Percentiles rank a stretch among this genome's conserved stretches.
These are phyloP conservation scores for Parus major DNA, from an alignment of 2,113 vertebrate genomes.

Conservation along the genomic window DNA sequence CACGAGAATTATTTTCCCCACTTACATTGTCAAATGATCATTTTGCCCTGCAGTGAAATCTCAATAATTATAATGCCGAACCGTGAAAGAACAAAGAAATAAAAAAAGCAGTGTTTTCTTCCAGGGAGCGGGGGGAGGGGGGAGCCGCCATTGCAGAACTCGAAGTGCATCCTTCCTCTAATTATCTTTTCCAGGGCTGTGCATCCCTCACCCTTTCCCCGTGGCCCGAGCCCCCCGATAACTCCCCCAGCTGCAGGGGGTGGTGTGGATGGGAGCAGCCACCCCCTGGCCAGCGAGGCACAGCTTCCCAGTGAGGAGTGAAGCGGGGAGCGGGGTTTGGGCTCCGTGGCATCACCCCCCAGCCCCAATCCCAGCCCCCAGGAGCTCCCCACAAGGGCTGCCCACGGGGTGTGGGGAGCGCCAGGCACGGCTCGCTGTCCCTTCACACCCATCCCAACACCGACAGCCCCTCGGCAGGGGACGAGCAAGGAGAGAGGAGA, in stretches of 20 bases:
- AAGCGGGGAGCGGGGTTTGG: fast-evolving
- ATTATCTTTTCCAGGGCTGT: not conserved
- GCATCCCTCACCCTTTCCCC: not conserved
- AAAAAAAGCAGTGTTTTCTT: slow-evolving; percentile 22
- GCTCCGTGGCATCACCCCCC: fast-evolving
- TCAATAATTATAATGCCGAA: slow-evolving; percentile 60
- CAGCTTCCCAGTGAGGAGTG: fast-evolving
- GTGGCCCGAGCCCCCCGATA: fast-evolving
- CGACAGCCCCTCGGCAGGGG: not conserved
- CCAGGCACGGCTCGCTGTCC: fast-evolving
- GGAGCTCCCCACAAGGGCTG: not conserved
- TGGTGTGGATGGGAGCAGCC: fast-evolving
- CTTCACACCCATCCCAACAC: not conserved
- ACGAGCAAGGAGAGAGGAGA: not conserved
- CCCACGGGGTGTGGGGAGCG: fast-evolving
- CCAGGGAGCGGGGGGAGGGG: not conserved
- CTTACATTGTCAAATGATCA: slow-evolving; percentile 57
- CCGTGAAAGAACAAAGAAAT: slow-evolving; percentile 55
- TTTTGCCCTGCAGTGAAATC: slow-evolving; percentile 62
- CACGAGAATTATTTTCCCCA: slow-evolving; percentile 31
- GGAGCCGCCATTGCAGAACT: not conserved
- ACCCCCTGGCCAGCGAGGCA: fast-evolving
- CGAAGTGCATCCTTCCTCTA: not conserved
- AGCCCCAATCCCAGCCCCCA: not conserved
- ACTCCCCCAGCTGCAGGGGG: not conserved